Base-by-base conservation (phyloP, 1,140 invertebrate genomes). In the Steinernema khuongi region DNA sequence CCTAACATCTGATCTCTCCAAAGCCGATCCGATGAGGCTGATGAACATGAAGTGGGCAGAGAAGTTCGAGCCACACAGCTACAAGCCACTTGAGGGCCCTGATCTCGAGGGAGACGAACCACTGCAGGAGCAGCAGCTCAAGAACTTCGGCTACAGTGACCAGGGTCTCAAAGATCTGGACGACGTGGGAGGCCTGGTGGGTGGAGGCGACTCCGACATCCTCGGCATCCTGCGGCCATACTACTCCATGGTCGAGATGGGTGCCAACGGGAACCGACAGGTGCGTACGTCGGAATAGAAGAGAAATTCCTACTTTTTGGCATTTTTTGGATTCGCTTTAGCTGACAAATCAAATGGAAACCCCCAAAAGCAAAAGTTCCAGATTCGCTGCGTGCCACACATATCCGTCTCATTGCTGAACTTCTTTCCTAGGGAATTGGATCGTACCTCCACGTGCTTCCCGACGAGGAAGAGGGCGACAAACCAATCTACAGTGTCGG, bases 121-220 rank as follows among this genome's bases (percentile, higher is more conserved):
- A 4, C 7, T 60, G 50, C 7, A 60, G 19, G 50, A 60, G 50
- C 50, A 60, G 50, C 50, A 60, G 19, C 22, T 60, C 14, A 77
- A 77, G 36, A 77, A 77, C 41, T 76, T 72, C 30, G 74, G 74
- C 36, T 79, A 71, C 41, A 73, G 71, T 72, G 70, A 72, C 11
- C 78, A 79, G 67, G 78, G 78, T 26, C 73, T 79, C 71, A 79
- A 79, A 67, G 78, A 79, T 71, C 31, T 79, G 19, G 78, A 75
- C 41, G 78, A 79, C 29, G 73, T 79, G 17, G 74, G 76, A 33
- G 71, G 67, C 41, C 71, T 79, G 29, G 76, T 78, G 36, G 78
- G 78, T 30, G 72, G 73, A 30, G 78, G 73, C 29, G 73, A 77
- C 68, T 74, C 78, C 19, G 78, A 79, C 29, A 67, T 75, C 19